Evolutionary conservation across 2,113 vertebrate species (phyloP).

Genomic region (Enhydra lutris): DNA sequence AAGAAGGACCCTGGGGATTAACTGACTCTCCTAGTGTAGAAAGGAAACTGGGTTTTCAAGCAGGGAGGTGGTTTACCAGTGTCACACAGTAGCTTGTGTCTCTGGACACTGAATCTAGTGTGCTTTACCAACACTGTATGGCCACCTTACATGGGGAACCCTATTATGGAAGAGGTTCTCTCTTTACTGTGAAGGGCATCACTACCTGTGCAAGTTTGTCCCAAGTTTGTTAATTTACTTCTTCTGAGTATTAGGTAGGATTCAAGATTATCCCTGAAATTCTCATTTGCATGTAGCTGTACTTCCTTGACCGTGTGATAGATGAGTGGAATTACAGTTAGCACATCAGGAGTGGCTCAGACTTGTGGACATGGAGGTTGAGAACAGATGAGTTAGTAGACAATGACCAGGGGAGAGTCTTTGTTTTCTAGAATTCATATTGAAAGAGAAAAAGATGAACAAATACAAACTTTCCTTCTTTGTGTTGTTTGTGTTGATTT

Average conservation of each 20-base stretch:
- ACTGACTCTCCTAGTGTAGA: background rate
- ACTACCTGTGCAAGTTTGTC: background rate
- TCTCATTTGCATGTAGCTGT: background rate
- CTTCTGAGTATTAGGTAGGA: background rate
- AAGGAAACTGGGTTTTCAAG: background rate
- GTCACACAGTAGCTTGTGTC: background rate
- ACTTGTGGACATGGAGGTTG: too few relatives aligned
- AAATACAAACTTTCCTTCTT: background rate
- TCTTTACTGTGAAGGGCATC: background rate
- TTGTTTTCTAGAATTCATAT: background rate
- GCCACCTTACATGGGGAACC: background rate
- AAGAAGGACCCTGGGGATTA: background rate
- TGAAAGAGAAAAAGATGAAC: background rate
- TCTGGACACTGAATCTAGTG: background rate
- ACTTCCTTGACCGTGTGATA: background rate
- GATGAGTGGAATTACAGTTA: background rate
- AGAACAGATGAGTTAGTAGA: background rate
- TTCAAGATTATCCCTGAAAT: background rate
- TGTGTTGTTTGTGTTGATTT: background rate
- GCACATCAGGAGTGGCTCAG: background rate
- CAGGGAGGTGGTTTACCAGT: background rate
- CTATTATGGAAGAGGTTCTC: background rate
- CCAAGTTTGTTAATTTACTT: background rate
- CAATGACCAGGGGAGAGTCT: background rate
- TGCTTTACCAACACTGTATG: background rate